Evolutionary conservation across 2,113 vertebrate species (phyloP).

Genomic region (Tichodroma muraria): DNA sequence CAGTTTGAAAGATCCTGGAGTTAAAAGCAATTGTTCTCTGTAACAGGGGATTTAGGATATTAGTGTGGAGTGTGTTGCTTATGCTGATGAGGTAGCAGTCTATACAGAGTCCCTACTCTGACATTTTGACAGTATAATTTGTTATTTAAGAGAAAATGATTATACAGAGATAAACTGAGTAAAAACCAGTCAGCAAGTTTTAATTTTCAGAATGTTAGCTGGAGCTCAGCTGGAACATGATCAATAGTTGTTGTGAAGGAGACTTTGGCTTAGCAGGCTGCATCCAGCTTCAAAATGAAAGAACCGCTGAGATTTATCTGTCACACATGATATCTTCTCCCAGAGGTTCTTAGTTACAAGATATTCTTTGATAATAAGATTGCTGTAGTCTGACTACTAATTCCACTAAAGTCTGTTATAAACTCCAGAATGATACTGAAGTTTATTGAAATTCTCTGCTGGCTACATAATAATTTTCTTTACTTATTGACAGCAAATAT

Average conservation of each 20-base stretch:
- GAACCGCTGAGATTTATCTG: background rate
- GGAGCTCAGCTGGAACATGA: background rate
- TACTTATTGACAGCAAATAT: background rate
- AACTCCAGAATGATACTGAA: background rate
- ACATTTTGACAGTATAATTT: background rate
- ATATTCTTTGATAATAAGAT: background rate
- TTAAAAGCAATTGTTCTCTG: background rate
- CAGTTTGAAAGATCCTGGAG: background rate
- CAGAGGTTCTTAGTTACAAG: background rate
- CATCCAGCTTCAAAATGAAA: background rate
- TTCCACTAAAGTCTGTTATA: background rate
- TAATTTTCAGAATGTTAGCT: background rate
- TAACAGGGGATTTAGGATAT: background rate
- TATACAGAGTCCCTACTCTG: background rate
- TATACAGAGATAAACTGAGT: background rate
- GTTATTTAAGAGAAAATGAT: background rate
- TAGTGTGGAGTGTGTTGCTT: background rate
- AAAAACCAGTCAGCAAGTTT: background rate
- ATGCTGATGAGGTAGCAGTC: background rate
- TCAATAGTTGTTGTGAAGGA: background rate
- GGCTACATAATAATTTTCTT: background rate
- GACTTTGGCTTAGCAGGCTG: background rate
- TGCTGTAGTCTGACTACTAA: background rate
- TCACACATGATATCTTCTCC: rapidly evolving
- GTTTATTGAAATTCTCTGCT: background rate